Percentiles rank a stretch among this genome's conserved stretches.
phyloP scores from a whole-genome alignment of 2,888 invertebrate genomes.

The Gisinianus flammeolus region DNA sequence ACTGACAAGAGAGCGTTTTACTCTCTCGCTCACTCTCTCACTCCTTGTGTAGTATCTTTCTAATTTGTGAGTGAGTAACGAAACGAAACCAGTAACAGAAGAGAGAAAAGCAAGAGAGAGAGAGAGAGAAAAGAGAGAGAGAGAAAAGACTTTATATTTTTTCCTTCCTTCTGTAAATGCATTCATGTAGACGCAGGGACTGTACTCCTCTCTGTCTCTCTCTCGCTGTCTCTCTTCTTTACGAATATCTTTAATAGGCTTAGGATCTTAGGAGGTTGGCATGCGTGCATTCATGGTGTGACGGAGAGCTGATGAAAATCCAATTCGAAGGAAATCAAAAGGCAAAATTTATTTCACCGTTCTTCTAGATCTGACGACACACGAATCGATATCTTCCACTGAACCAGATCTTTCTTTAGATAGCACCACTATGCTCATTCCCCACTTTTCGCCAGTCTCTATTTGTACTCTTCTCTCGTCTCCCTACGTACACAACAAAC shows the following conservation, averaged over 20 bases:
- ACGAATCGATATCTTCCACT: not conserved
- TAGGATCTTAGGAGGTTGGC: slow-evolving; percentile 17
- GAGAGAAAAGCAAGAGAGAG: not conserved
- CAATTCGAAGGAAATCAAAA: slow-evolving; percentile 33
- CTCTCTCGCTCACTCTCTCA: not conserved
- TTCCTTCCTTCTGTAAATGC: slow-evolving; percentile 3
- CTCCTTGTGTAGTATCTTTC: not conserved
- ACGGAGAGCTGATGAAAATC: slow-evolving; percentile 28
- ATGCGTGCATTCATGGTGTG: not conserved
- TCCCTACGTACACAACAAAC: not conserved
- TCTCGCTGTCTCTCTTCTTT: not conserved
- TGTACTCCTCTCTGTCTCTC: not conserved
- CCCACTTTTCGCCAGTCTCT: no score
- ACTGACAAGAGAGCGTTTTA: not conserved
- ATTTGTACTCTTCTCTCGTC: no score
- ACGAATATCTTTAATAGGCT: slow-evolving; percentile 13
- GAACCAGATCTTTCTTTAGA: no score
- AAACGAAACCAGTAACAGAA: not conserved
- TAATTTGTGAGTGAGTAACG: not conserved
- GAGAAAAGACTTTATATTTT: slow-evolving; percentile 18
- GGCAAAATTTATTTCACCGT: slow-evolving; percentile 34
- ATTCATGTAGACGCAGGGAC: not conserved
- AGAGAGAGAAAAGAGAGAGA: not conserved
- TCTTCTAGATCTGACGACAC: not conserved
- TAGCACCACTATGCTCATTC: not conserved